A percentile compares a stretch with the other conserved stretches of the same genome.
Evolutionary conservation across 2,888 invertebrate species (phyloP).

Genomic region (Patella ulyssiponensis): DNA sequence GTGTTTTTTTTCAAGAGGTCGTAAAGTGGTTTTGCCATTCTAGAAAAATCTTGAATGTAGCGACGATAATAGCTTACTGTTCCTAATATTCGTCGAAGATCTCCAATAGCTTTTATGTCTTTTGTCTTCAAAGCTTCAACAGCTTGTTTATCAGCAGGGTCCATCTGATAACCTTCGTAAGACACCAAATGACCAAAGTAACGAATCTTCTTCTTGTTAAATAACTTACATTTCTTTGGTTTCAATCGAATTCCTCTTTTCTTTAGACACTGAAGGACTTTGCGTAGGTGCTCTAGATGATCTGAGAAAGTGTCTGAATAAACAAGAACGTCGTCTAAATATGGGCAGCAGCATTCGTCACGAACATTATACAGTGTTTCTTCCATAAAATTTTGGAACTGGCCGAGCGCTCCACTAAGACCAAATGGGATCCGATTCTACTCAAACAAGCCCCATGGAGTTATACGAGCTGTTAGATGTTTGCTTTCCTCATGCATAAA

Average conservation of each 20-base stretch:
- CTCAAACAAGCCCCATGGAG: constrained; percentile 31
- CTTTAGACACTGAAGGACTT: constrained; percentile 17
- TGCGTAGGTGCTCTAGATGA: constrained; percentile 21
- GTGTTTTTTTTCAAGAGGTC: neutral
- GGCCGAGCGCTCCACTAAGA: constrained; percentile 30
- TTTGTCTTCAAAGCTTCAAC: constrained; percentile 27
- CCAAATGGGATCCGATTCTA: constrained; percentile 36
- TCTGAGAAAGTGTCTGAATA: constrained; percentile 25
- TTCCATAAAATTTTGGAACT: constrained; percentile 35
- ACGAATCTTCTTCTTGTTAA: constrained; percentile 28
- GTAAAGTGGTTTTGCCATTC: neutral
- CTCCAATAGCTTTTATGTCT: constrained; percentile 18
- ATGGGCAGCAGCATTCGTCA: constrained; percentile 27
- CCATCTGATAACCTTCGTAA: constrained; percentile 30
- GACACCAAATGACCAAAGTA: constrained; percentile 39
- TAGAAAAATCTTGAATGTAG: neutral
- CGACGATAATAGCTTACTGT: neutral
- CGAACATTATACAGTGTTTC: constrained; percentile 24
- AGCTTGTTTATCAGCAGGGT: constrained; percentile 29
- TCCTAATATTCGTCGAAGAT: neutral
- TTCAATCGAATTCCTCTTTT: constrained; percentile 38
- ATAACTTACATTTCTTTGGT: constrained; percentile 34
- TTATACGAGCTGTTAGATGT: constrained; percentile 36
- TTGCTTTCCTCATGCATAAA: constrained; percentile 25
- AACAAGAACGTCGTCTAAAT: constrained; percentile 35